These are phyloP conservation scores for Recurvirostra avosetta DNA, from an alignment of 2,113 vertebrate species.

Conservation along the genomic window DNA sequence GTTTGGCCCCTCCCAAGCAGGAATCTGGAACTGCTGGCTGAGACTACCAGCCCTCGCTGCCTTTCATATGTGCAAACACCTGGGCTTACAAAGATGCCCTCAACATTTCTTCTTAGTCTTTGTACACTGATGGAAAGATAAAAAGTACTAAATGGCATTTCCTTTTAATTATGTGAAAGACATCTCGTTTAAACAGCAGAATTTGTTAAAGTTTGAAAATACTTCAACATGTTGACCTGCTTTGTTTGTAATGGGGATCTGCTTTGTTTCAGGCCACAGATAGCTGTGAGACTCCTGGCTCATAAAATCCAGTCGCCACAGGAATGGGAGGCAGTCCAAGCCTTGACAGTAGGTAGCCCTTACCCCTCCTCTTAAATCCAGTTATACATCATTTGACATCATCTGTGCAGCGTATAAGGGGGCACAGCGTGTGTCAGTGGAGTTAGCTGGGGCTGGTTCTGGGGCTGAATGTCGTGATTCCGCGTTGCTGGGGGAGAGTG, in stretches of 20 bases:
- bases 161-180: background rate
- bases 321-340: slow-evolving; percentile 94
- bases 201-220: background rate
- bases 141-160: background rate
- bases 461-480: background rate
- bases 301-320: slow-evolving; percentile 97
- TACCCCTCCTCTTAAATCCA: background rate
- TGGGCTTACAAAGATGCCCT: background rate
- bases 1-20: background rate
- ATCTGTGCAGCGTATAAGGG: background rate
- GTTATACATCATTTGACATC: background rate
- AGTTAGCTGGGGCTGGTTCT: background rate
- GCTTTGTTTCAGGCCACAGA: slow-evolving; percentile 85
- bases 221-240: rapidly evolving
- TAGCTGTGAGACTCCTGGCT: slow-evolving; percentile 87
- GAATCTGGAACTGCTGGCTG: slow-evolving; percentile 7
- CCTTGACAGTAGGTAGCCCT: slow-evolving; percentile 84
- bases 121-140: background rate
- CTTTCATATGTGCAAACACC: background rate
- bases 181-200: background rate
- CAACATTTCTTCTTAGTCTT: background rate
- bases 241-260: background rate
- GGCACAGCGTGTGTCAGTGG: background rate
- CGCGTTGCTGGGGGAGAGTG: background rate
- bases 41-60: background rate